Evolutionary conservation across 2,797 vertebrate genomes (phyloP).

Genomic region (Cossypha caffra): DNA sequence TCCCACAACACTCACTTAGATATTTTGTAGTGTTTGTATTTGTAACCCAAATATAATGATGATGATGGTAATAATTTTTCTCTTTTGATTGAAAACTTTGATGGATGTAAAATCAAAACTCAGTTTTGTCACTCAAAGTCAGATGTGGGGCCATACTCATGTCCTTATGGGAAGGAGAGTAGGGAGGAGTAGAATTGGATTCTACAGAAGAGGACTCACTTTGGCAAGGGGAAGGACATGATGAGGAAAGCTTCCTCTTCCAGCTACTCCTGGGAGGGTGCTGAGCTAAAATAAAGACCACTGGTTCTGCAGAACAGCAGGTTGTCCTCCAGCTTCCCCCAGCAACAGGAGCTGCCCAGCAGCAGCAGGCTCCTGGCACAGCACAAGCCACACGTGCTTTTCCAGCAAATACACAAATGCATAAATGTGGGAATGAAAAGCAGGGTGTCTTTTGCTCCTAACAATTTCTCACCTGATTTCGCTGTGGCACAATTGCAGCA

Average conservation of each 20-base stretch:
- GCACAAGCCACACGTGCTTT: background rate
- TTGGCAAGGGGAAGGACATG: background rate
- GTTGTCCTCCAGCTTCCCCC: background rate
- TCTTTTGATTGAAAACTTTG: background rate
- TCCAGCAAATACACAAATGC: background rate
- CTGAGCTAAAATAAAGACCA: background rate
- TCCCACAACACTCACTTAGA: background rate
- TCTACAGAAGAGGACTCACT: accelerated
- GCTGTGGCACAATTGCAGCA: background rate
- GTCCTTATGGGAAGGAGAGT: background rate
- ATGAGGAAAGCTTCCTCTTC: background rate
- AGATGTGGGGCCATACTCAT: background rate
- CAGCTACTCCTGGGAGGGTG: background rate
- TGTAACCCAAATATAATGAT: background rate
- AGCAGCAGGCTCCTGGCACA: background rate
- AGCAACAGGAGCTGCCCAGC: background rate
- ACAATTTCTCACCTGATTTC: background rate
- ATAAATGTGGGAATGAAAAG: background rate
- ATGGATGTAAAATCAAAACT: background rate
- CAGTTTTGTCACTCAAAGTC: accelerated
- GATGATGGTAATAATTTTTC: background rate
- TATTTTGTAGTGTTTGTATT: background rate
- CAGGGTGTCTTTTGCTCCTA: background rate
- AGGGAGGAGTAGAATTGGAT: background rate
- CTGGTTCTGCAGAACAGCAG: background rate